Evolutionary conservation across 2,888 invertebrate genomes (phyloP).

Genomic region (Spodoptera picta): DNA sequence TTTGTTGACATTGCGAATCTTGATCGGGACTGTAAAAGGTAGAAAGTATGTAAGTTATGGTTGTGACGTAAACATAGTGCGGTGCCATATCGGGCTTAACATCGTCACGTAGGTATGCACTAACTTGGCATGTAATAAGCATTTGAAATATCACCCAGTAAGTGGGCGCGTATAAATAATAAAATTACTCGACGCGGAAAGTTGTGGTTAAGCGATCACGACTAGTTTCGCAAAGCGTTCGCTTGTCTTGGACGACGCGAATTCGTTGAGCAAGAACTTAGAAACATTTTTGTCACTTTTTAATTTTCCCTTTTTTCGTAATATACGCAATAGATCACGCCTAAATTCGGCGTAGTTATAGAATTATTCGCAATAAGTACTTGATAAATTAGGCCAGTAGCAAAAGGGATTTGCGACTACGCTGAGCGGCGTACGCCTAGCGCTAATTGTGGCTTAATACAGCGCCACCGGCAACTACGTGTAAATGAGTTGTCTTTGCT

Average conservation of each 20-base stretch:
- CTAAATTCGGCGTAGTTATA: conserved; percentile 27
- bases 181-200: conserved; percentile 76
- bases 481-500: conserved; percentile 39
- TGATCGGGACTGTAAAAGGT: conserved; percentile 9
- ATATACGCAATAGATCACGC: conserved; percentile 61
- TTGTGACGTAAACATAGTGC: conserved; percentile 49
- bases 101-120: conserved; percentile 68
- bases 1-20: conserved; percentile 17
- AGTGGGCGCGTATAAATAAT: conserved; percentile 67
- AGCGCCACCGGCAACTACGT: not conserved
- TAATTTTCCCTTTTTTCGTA: conserved; percentile 64
- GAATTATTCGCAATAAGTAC: conserved; percentile 27
- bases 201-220: conserved; percentile 82
- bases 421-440: conserved; percentile 1
- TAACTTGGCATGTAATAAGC: conserved; percentile 60
- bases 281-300: conserved; percentile 64
- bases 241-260: conserved; percentile 71
- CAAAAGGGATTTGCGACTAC: conserved; percentile 6
- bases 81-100: conserved; percentile 52
- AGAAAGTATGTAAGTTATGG: conserved; percentile 37
- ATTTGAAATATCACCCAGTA: conserved; percentile 70
- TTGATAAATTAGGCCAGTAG: conserved; percentile 26
- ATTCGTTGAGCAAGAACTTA: conserved; percentile 75
- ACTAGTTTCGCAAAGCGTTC: conserved; percentile 80
- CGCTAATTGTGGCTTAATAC: conserved; percentile 16